Evolutionary conservation across 2,888 invertebrate genomes (phyloP).

Genomic region (Alsophila aescularia): DNA sequence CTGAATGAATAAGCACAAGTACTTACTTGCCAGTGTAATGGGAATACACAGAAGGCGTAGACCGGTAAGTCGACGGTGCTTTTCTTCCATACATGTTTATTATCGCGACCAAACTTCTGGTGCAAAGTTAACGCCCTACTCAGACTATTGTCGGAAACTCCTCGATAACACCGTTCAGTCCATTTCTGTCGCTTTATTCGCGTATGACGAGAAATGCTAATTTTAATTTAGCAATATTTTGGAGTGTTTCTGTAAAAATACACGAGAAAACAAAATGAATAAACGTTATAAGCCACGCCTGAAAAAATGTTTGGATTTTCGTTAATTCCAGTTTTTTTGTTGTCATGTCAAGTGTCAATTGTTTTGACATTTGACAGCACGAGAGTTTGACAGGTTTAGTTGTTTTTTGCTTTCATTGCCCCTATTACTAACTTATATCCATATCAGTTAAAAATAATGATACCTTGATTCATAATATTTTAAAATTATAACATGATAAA

Average conservation of each 20-base stretch:
- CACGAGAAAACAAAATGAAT: slow-evolving; percentile 13
- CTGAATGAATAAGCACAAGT: neutral
- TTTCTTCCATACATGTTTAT: slow-evolving; percentile 88
- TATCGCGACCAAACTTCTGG: slow-evolving; percentile 29
- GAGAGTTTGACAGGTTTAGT: no score
- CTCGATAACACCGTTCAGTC: slow-evolving; percentile 6
- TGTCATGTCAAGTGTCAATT: neutral
- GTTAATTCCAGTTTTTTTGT: slow-evolving; percentile 18
- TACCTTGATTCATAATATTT: no score
- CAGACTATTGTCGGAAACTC: no score
- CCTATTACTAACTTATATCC: no score
- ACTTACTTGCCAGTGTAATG: slow-evolving; percentile 90
- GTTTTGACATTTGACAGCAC: no score
- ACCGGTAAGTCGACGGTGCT: slow-evolving; percentile 91
- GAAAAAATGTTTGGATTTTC: slow-evolving; percentile 44
- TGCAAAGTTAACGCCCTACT: slow-evolving; percentile 46
- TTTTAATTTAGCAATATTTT: slow-evolving; percentile 15
- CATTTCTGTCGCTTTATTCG: slow-evolving; percentile 17
- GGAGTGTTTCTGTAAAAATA: slow-evolving; percentile 17
- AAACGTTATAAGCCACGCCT: slow-evolving; percentile 49
- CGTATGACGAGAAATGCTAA: slow-evolving; percentile 11
- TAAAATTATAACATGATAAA: no score
- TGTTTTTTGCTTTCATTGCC: no score
- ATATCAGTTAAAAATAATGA: no score
- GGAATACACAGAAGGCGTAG: slow-evolving; percentile 95